Conservation (phyloP, 1,140 invertebrate species). For the Melanaphis sacchari region DNA sequence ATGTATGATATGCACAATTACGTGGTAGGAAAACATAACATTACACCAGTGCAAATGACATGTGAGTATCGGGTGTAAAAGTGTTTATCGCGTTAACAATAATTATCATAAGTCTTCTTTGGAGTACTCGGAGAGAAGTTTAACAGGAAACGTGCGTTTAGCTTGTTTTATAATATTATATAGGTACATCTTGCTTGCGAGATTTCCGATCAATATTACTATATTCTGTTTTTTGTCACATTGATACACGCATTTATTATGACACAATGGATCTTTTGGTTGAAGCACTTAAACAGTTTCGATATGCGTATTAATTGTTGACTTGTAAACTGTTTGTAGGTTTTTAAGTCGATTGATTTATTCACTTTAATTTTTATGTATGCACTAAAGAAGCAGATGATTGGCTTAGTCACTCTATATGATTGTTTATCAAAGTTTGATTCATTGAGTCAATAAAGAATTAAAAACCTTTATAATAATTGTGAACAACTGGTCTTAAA, state of each 20-base stretch:
- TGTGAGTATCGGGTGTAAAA: background rate
- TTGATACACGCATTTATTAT: no score
- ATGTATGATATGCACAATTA: background rate
- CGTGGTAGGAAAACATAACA: background rate
- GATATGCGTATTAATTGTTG: background rate
- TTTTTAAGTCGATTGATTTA: background rate
- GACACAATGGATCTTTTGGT: background rate
- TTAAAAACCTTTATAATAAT: background rate
- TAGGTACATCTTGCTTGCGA: background rate
- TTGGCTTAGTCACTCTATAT: background rate
- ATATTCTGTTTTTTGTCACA: background rate
- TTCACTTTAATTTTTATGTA: background rate
- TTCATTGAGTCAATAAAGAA: background rate
- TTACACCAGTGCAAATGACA: no score
- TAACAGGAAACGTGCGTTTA: background rate
- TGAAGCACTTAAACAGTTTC: background rate
- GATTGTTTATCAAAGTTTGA: background rate
- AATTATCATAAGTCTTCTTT: background rate
- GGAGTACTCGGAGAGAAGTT: no score
- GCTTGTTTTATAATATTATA: no score
- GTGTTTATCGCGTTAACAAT: no score
- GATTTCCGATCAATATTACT: background rate
- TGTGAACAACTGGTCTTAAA: background rate
- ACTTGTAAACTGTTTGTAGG: background rate
- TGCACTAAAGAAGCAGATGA: background rate